phyloP scores from a whole-genome alignment of 2,888 invertebrate species.

The Protophormia terraenovae region DNA sequence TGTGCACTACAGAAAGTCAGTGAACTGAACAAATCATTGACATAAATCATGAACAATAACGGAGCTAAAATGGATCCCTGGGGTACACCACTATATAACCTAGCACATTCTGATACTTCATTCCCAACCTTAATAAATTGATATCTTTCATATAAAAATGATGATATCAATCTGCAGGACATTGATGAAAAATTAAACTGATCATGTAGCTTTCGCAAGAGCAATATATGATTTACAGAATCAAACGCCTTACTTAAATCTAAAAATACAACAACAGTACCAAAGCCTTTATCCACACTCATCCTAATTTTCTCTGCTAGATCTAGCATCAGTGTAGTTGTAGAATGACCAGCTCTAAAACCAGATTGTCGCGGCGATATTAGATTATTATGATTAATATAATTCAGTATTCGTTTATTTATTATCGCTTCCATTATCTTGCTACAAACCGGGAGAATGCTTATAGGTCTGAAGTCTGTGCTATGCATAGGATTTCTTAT shows the following conservation, averaged over 20 bases:
- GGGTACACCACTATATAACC: neutral
- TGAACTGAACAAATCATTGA: neutral
- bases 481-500: neutral
- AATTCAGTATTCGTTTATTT: neutral
- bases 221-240: neutral
- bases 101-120: neutral
- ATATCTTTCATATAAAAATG: neutral
- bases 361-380: neutral
- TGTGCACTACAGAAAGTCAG: neutral
- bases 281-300: too few relatives aligned
- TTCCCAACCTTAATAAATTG: neutral
- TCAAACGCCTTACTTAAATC: neutral
- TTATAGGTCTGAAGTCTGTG: neutral
- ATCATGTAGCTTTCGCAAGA: neutral
- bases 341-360: neutral
- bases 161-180: neutral
- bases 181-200: neutral
- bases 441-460: neutral
- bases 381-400: neutral
- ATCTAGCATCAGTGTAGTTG: neutral
- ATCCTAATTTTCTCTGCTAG: neutral
- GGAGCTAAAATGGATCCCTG: neutral
- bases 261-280: neutral
- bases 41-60: neutral
- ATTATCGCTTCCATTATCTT: neutral